Base-by-base conservation (phyloP, 2,888 invertebrate species). In the Chymomyza amoena region DNA sequence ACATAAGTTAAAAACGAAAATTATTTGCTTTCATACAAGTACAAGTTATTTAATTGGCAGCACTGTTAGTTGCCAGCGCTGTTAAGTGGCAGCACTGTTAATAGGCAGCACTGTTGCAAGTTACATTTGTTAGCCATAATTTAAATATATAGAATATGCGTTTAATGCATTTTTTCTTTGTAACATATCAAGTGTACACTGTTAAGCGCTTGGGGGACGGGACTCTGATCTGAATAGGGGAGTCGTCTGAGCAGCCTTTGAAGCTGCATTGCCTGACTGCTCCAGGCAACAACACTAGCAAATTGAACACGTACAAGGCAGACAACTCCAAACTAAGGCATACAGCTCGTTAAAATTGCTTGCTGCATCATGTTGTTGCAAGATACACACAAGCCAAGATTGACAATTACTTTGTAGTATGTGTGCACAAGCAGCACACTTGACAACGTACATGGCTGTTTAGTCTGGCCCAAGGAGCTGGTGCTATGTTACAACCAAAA, bases 291-390 rank as follows among this genome's bases (percentile, higher is more conserved):
- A 72, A 66, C 78, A 72, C 78, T 77, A 81, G 87, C 80, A 88
- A 78, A 88, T 88, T 88, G 83, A 88, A 79, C 87, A 88, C 88
- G 87, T 72, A 69, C 81, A 76, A 72, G 72, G 57, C 62, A 32
- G 51, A 18, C 39, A 45, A 45, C 39, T 45, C 39, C 39, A 45
- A 45, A 10, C 39, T 32, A 32, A 45, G 39, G 39, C 39, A 13
- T 25, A 45, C 39, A 13, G 39, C 39, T 45, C 39, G 39, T 45
- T 45, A 45, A 45, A 45, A 45, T 13, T 45, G 39, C 39, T 15
- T 45, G 54, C 54, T 20, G 18, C 54, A 54, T 4, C 54, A 54
- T 15, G 18, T 16, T 18, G 54, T 54, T 54, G 54, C 54, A 18
- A 54, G 52, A 15, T 52, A 52, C n/a, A 15, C 52, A 52, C 9